Evolutionary conservation across 2,797 vertebrate species (phyloP), one percentile per base, ranked within the genome.

Genomic region (Miopithecus talapoin): DNA sequence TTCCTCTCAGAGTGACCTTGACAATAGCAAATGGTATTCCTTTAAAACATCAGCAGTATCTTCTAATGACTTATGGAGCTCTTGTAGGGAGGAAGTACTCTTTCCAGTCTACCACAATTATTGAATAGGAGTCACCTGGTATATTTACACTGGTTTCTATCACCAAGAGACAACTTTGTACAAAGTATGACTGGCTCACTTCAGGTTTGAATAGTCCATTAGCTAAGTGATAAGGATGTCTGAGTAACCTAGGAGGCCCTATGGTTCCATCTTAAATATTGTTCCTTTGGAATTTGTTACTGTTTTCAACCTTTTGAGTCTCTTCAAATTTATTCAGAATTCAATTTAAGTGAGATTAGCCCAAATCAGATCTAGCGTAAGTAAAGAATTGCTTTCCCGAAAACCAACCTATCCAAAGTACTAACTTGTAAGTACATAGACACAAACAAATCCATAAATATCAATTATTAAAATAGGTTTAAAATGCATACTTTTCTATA

Each of bases 391-490:
- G 33, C 78, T 94, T 68, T 75, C 84, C 33, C 72, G 72, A 89
- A 97, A 89, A 30, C 3, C 39, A 43, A 84, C 50, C 22, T 46
- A 89, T 75, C 61, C 30, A 26, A 95, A 92, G 28, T 19, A 80
- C 59, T 88, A 88, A 96, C 92, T 64, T 80, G 39, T 22, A 92
- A 96, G 72, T 46, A 83, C 41, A 81, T 0, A 89, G 78, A 41
- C 50, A 91, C 43, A 94, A 90, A 89, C n/a, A 93, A 93, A 91
- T 94, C 85, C 75, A 76, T 83, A 94, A 22, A 21, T 75, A 91
- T 79, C 17, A 64, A 90, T 87, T 94, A 96, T 87, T 93, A 89
- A 96, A 92, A 75, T 68, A 80, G 17, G 91, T 89, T 90, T 92
- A 83, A 72, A 93, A 95, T 80, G 8, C 19, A 92, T 26, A 86